Base-by-base conservation (phyloP, 2,113 vertebrate genomes). In the Gambusia holbrooki region DNA sequence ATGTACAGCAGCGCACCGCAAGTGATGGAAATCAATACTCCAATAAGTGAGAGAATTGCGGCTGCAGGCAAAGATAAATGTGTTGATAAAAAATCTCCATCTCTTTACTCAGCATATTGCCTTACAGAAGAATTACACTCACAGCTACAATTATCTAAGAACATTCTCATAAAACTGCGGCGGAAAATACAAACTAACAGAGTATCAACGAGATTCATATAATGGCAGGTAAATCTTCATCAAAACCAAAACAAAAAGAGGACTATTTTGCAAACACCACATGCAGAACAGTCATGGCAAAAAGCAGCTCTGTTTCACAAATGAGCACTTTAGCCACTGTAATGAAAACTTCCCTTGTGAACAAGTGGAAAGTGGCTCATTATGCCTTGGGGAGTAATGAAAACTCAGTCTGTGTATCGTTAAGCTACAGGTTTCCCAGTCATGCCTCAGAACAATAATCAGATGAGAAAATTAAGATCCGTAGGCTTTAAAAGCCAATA, bases 301-400 rank as follows among this genome's bases (percentile, higher is more conserved):
- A 78, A 74, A 84, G 69, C 27, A 54, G 62, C 65, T 74, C 68
- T 76, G 64, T 84, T 74, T 84, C 17, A 32, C 81, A 92, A 89
- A 90, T 54, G 62, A 86, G 73, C 84, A 86, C 79, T 89, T 85
- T 64, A 82, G 72, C 73, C 51, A 11, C 40, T 60, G 70, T 87
- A 84, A 91, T 93, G 87, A 90, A 92, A 94, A 85, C 80, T 82
- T 87, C 70, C 66, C 73, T 72, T 65, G 74, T 66, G 17, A 77
- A 74, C 69, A 74, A 85, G 85, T 70, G 70, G 82, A 89, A 84
- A 84, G 81, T 17, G 10, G 76, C 84, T 92, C 73, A 81, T 85
- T 88, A 77, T 82, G 85, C 88, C 79, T 70, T 9, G 33, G 83
- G 90, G 82, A 84, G 73, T 80, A 85, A 90, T 88, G 71, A 75